These are phyloP conservation scores for Aphrophora alni DNA, from an alignment of 2,888 invertebrate genomes.

Conservation along the genomic window DNA sequence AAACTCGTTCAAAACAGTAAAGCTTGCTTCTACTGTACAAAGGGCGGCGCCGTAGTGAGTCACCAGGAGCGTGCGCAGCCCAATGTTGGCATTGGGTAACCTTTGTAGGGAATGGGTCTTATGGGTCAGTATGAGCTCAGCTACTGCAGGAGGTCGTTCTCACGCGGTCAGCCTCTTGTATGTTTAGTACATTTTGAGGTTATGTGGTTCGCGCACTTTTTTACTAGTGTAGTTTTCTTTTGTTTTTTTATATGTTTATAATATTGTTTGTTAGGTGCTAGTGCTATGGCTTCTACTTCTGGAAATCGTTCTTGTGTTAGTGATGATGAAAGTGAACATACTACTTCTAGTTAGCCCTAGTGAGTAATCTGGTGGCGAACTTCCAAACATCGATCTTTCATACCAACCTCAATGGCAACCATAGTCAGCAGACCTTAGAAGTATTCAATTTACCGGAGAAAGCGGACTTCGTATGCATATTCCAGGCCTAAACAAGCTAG, in stretches of 20 bases:
- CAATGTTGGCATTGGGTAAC: no score
- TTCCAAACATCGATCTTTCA: neutral
- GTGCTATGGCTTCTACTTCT: neutral
- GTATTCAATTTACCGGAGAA: neutral
- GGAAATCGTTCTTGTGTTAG: neutral
- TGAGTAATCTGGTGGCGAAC: neutral
- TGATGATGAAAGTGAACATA: no score
- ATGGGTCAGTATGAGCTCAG: no score
- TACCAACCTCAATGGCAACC: neutral
- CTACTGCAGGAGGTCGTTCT: no score
- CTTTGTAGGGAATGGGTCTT: no score
- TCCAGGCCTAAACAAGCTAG: neutral
- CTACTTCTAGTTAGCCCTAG: no score
- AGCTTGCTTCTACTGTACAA: no score
- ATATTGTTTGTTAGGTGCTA: neutral
- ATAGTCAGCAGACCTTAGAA: neutral
- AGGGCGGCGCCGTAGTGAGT: no score
- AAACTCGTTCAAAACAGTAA: no score
- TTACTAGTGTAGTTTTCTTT: neutral
- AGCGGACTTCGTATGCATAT: neutral
- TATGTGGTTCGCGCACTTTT: neutral
- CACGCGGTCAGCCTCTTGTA: no score
- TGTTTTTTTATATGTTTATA: neutral
- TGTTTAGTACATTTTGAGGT: no score
- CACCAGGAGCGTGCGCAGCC: no score